These are phyloP conservation scores for Megaleporinus macrocephalus DNA, from an alignment of 2,113 vertebrate genomes.

Conservation along the genomic window DNA sequence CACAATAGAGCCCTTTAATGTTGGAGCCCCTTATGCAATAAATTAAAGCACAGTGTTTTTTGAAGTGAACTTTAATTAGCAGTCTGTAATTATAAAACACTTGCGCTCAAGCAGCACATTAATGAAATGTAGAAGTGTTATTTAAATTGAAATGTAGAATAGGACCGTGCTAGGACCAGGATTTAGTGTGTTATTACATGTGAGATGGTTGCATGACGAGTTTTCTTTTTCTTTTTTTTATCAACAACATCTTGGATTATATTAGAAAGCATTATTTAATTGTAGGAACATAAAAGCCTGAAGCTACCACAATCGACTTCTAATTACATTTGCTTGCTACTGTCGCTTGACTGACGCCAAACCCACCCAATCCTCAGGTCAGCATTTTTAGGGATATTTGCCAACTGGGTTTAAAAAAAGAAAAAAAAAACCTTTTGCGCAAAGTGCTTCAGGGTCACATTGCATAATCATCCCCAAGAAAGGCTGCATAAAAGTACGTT, in stretches of 20 bases:
- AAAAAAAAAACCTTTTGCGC: not conserved
- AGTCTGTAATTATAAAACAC: conserved; percentile 51
- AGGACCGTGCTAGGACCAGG: not conserved
- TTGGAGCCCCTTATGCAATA: conserved; percentile 44
- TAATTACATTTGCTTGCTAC: conserved; percentile 28
- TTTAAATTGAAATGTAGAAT: conserved; percentile 49
- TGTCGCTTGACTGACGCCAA: not conserved
- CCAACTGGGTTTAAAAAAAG: not conserved
- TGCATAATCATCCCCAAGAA: conserved; percentile 9
- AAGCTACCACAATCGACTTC: not conserved
- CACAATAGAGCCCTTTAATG: conserved; percentile 53
- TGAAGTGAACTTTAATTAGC: conserved; percentile 70
- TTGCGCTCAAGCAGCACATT: conserved; percentile 34
- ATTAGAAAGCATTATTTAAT: not conserved
- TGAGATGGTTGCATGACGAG: conserved; percentile 23
- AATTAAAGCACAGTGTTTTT: conserved; percentile 62
- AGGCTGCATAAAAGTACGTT: conserved; percentile 7
- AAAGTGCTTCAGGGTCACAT: conserved; percentile 4
- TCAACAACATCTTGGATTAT: not conserved
- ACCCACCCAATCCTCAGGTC: conserved; percentile 8
- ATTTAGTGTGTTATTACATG: conserved; percentile 43
- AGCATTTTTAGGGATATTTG: conserved; percentile 22
- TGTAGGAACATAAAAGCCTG: not conserved
- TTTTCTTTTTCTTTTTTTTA: conserved; percentile 22
- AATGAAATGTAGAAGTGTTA: conserved; percentile 37